Evolutionary conservation across 2,888 invertebrate genomes (phyloP).

Genomic region (Cataglyphis altisquamis): DNA sequence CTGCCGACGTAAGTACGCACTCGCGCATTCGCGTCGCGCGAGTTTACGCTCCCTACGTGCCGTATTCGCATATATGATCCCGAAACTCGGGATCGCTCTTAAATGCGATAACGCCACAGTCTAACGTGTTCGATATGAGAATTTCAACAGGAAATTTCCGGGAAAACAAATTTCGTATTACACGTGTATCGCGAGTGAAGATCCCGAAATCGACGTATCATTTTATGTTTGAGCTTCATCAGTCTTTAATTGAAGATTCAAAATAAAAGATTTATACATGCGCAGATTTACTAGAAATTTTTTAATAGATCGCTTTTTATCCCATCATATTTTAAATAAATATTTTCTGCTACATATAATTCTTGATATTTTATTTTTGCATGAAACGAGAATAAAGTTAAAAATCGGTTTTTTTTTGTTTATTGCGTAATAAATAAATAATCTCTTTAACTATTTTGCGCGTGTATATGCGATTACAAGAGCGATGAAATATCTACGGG

Average conservation of each 20-base stretch:
- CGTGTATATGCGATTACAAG: conserved; percentile 5
- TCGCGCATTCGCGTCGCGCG: conserved; percentile 41
- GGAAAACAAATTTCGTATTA: not conserved
- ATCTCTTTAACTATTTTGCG: conserved; percentile 3
- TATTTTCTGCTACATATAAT: not conserved
- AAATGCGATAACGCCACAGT: conserved; percentile 21
- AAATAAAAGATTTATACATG: not conserved
- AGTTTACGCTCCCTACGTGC: conserved; percentile 44
- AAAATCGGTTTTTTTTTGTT: not conserved
- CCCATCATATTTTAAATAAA: not conserved
- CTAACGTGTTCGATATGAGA: not conserved
- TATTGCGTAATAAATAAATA: not conserved
- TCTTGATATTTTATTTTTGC: not conserved
- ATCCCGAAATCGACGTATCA: not conserved
- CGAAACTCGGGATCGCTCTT: conserved; percentile 25
- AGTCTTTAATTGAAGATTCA: not conserved
- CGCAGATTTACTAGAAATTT: not conserved
- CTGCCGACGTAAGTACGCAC: conserved; percentile 75
- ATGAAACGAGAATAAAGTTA: not conserved
- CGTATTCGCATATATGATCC: conserved; percentile 45
- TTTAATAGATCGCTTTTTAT: not conserved
- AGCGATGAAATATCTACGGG: conserved; percentile 41
- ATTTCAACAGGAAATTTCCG: not conserved
- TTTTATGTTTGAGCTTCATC: not conserved
- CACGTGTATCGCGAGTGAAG: not conserved